A percentile compares a stretch with the other conserved stretches of the same genome.
phyloP scores from a whole-genome alignment of 2,888 invertebrate genomes.

The Eubasilissa splendida region DNA sequence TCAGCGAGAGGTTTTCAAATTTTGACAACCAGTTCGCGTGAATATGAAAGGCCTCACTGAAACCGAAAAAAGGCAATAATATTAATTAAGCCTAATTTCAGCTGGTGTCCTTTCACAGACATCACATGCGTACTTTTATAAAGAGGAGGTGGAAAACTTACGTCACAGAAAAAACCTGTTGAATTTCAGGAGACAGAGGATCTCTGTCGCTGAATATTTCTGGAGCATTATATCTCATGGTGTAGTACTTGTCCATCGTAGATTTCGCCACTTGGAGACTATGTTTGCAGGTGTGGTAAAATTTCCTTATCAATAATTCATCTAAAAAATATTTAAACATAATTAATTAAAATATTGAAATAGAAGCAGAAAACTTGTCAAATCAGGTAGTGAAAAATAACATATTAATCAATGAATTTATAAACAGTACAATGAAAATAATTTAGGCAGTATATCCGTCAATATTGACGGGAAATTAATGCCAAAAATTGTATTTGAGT shows the following conservation, averaged over 20 bases:
- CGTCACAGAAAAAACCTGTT: constrained; percentile 73
- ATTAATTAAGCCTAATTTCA: too few species aligned
- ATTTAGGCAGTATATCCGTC: too few species aligned
- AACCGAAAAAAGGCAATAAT: too few species aligned
- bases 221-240: constrained; percentile 73
- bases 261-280: constrained; percentile 75
- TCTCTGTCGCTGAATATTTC: constrained; percentile 77
- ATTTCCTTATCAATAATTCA: constrained; percentile 72
- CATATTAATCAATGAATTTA: background rate
- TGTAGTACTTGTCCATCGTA: constrained; percentile 73
- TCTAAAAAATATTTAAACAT: constrained; percentile 65
- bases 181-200: constrained; percentile 71
- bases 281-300: constrained; percentile 72
- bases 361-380: background rate
- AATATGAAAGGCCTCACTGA: too few species aligned
- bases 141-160: constrained; percentile 62
- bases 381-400: background rate
- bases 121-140: too few species aligned
- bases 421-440: background rate
- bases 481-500: too few species aligned
- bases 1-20: too few species aligned
- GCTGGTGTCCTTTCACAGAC: too few species aligned
- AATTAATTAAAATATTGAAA: background rate
- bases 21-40: too few species aligned
- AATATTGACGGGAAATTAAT: too few species aligned